Evolutionary conservation across 2,888 invertebrate genomes (phyloP), one percentile per base, ranked within the genome.

Genomic region (Ectemnius continuus): DNA sequence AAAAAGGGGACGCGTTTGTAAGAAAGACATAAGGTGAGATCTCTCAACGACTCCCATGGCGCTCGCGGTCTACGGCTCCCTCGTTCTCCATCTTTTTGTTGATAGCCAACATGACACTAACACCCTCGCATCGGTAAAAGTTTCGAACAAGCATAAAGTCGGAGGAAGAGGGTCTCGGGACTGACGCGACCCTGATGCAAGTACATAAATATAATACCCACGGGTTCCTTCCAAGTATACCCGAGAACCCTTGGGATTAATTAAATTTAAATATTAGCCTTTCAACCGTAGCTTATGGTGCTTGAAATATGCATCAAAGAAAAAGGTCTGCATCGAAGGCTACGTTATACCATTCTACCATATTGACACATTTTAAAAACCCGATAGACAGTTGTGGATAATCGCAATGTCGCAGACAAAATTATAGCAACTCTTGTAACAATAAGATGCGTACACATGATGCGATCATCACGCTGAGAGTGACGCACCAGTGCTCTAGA

Each of bases 101-200:
- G 83, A 87, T 86, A 83, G 83, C 81, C 79, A 75, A 75, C 81
- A 84, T 88, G 85, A 86, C 82, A 84, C 81, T 79, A 84, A 86
- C 87, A 79, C 79, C 75, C 73, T 16, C 70, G 76, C 76, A 81
- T 82, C 86, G 86, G 85, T 87, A 87, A 88, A 87, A 88, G 86
- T 80, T 75, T 77, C 79, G 76, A 77, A 78, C 76, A 80, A 78
- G 77, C 76, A 81, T 80, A 82, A 85, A 85, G 70, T 62, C 61
- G 59, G 63, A 56, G 62, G 61, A 69, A 67, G 64, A 61, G 75
- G 67, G 75, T 65, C 73, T 61, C 67, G 75, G 62, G 64, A 57
- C 73, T 59, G 73, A 64, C 68, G 65, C 66, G 71, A 64, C 66
- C 62, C 20, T 58, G 67, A 52, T 18, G 65, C 57, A 59, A 77